phyloP scores from a whole-genome alignment of 2,113 vertebrate species.

The Paramisgurnus dabryanus region DNA sequence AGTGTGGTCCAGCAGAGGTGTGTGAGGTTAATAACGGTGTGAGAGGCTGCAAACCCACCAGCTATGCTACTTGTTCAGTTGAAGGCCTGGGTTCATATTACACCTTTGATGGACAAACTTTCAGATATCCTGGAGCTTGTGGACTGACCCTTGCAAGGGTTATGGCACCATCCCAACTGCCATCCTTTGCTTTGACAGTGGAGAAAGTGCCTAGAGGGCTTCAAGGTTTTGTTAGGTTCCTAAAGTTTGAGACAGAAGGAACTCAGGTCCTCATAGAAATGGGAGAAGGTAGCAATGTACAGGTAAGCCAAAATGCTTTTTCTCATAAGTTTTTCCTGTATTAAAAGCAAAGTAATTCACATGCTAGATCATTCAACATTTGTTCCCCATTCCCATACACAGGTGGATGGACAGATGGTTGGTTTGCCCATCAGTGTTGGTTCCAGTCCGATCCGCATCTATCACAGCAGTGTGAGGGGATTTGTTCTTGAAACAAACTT shows the following conservation, averaged over 20 bases:
- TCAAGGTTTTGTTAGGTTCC: slow-evolving; percentile 39
- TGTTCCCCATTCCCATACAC: neutral
- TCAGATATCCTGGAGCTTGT: slow-evolving; percentile 66
- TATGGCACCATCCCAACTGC: slow-evolving; percentile 37
- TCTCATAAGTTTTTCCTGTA: neutral
- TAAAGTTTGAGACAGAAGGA: slow-evolving; percentile 58
- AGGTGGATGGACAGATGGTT: slow-evolving; percentile 65
- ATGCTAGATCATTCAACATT: neutral
- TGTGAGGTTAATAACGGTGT: slow-evolving; percentile 53
- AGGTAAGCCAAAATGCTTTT: slow-evolving; percentile 40
- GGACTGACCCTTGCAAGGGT: slow-evolving; percentile 58
- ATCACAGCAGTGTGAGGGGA: slow-evolving; percentile 58
- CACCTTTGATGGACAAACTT: slow-evolving; percentile 62
- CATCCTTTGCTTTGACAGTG: slow-evolving; percentile 55
- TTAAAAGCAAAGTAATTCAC: neutral
- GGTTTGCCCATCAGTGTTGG: slow-evolving; percentile 56
- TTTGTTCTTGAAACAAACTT: slow-evolving; percentile 62
- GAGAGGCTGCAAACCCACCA: slow-evolving; percentile 58
- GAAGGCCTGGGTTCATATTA: slow-evolving; percentile 61
- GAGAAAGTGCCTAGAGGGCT: slow-evolving; percentile 58
- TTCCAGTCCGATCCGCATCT: slow-evolving; percentile 44
- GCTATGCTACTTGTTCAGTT: slow-evolving; percentile 58
- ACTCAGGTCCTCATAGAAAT: slow-evolving; percentile 56
- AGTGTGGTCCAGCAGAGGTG: slow-evolving; percentile 49
- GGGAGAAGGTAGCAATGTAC: slow-evolving; percentile 28